Evolutionary conservation across 2,113 vertebrate genomes (phyloP).

Genomic region (Albula goreensis): DNA sequence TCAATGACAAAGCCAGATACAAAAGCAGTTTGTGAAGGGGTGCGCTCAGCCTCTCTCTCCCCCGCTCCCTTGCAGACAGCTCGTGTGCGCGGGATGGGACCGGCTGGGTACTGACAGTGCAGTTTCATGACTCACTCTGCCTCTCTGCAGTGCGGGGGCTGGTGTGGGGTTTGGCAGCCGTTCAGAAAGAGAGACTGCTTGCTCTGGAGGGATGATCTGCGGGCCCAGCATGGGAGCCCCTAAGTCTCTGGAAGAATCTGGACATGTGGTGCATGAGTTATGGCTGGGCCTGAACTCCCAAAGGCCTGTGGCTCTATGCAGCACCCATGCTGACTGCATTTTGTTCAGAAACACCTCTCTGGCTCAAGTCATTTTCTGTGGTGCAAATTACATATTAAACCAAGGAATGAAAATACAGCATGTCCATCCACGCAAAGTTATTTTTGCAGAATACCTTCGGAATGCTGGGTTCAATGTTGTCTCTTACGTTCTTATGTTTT

Average conservation of each 20-base stretch:
- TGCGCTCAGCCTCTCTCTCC: no score
- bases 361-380: neutral
- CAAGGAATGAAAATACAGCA: neutral
- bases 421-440: neutral
- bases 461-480: neutral
- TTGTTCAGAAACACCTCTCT: neutral
- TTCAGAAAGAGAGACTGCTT: slow-evolving; percentile 16
- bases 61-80: no score
- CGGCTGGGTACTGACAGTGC: slow-evolving; percentile 18
- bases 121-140: slow-evolving; percentile 29
- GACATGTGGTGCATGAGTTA: slow-evolving; percentile 2
- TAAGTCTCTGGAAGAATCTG: slow-evolving; percentile 1
- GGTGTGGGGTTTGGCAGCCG: slow-evolving; percentile 16
- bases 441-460: neutral
- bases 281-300: neutral
- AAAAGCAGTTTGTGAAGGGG: neutral
- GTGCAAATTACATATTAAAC: neutral
- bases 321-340: neutral
- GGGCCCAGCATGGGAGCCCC: neutral
- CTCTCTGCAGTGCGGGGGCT: slow-evolving; percentile 33
- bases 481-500: neutral
- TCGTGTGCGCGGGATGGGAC: neutral
- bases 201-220: neutral
- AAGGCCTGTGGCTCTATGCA: neutral
- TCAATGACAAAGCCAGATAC: neutral